Evolutionary conservation across 2,888 invertebrate genomes (phyloP), one percentile per base, ranked within the genome.

Genomic region (Carterocephalus palaemon): DNA sequence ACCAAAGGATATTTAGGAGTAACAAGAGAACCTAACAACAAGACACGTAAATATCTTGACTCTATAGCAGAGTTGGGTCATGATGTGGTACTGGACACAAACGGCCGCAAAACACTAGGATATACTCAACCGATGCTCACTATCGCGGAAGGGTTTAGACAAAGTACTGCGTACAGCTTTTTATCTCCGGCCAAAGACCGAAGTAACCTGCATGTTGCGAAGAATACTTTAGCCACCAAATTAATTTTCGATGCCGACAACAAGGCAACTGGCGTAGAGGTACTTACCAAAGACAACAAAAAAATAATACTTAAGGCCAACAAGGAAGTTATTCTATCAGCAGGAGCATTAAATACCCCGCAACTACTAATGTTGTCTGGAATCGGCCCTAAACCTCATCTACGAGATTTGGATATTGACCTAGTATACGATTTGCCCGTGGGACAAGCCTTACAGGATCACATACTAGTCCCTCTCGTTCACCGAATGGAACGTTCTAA

Each of bases 91-190:
- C 65, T 78, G 32, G 73, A 84, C 38, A 22, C 51, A 0, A 78
- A 85, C 48, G 81, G 77, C 1, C 48, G 62, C 17, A 57, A 71
- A 2, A 70, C 76, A 41, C 59, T 79, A n/a, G 89, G 89, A 0
- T 82, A 80, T 34, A 71, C 82, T 0, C 76, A 76, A 48, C 62
- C 75, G 1, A 75, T 85, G 51, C 76, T 74, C 6, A 87, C 75
- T 7, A 71, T 86, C 57, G 72, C 76, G 26, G 62, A 69, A 5
- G 86, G 87, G 0, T 54, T 64, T 9, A 64, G 88, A 22, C 84
- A 83, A 49, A 88, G 85, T 48, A 80, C 85, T 1, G 82, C 88
- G 0, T 76, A 76, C 29, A 76, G 83, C 34, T 91, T 81, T 52
- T 56, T 89, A 1, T 54, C 68, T 0, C 62, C 62, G 0, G 48